These are phyloP conservation scores for Drepana falcataria DNA, from an alignment of 2,888 invertebrate genomes.

Conservation along the genomic window DNA sequence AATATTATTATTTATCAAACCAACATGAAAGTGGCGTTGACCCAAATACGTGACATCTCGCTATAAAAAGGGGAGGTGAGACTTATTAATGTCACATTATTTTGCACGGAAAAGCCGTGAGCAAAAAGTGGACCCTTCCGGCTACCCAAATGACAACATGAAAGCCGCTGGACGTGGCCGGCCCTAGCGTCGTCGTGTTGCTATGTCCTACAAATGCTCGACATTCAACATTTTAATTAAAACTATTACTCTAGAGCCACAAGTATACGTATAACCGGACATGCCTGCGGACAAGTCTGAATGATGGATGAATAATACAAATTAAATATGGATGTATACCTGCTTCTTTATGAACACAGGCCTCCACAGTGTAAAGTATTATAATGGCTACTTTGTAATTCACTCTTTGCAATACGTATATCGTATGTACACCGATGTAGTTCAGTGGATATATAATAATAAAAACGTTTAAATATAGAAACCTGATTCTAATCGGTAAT, in stretches of 20 bases:
- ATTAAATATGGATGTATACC: too few species aligned
- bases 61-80: conserved; percentile 45
- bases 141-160: conserved; percentile 60
- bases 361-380: too few species aligned
- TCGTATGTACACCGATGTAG: too few species aligned
- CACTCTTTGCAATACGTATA: too few species aligned
- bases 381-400: too few species aligned
- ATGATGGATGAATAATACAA: too few species aligned
- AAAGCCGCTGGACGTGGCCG: conserved; percentile 27
- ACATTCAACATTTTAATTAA: not conserved
- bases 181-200: not conserved
- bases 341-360: too few species aligned
- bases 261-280: too few species aligned
- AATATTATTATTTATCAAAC: conserved; percentile 40
- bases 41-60: conserved; percentile 50
- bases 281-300: too few species aligned
- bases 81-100: conserved; percentile 66
- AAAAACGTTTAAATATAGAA: too few species aligned
- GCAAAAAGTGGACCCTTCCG: conserved; percentile 56
- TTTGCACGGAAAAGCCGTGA: conserved; percentile 45
- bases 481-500: too few species aligned
- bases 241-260: not conserved
- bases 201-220: not conserved
- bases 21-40: conserved; percentile 36
- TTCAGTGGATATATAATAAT: too few species aligned